phyloP scores from a whole-genome alignment of 2,888 invertebrate genomes.

The Opisthograptis luteolata region DNA sequence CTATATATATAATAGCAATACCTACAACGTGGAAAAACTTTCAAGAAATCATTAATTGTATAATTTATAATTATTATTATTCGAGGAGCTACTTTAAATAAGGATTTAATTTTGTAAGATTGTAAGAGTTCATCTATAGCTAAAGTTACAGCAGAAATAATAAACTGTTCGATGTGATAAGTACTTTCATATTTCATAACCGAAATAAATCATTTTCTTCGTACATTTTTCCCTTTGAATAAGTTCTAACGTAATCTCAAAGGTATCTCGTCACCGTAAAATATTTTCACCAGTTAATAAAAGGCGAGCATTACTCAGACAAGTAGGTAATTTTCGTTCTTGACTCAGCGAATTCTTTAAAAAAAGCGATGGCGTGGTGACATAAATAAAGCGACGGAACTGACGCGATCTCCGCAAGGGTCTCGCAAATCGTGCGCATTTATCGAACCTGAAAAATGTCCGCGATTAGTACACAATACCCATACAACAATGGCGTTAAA shows the following conservation, averaged over 20 bases:
- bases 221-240: conserved; percentile 47
- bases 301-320: conserved; percentile 61
- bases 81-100: too few species aligned
- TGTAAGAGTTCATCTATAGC: background rate
- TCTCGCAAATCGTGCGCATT: conserved; percentile 21
- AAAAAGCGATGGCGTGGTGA: conserved; percentile 22
- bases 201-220: conserved; percentile 52
- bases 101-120: too few species aligned
- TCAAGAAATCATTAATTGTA: too few species aligned
- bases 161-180: conserved; percentile 40
- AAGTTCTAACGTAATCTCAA: conserved; percentile 58
- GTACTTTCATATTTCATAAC: conserved; percentile 41
- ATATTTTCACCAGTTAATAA: conserved; percentile 70
- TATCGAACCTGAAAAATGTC: conserved; percentile 39
- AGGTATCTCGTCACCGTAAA: conserved; percentile 53
- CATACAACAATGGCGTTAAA: conserved; percentile 50
- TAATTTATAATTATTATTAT: too few species aligned
- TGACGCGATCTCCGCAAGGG: conserved; percentile 22
- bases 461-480: conserved; percentile 48
- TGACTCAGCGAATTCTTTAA: conserved; percentile 37
- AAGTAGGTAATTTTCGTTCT: conserved; percentile 58
- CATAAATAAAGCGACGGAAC: conserved; percentile 29
- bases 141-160: too few species aligned
- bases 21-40: too few species aligned
- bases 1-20: too few species aligned